Evolutionary conservation across 2,888 invertebrate species (phyloP), one percentile per base, ranked within the genome.

Genomic region (Hylaea fasciaria): DNA sequence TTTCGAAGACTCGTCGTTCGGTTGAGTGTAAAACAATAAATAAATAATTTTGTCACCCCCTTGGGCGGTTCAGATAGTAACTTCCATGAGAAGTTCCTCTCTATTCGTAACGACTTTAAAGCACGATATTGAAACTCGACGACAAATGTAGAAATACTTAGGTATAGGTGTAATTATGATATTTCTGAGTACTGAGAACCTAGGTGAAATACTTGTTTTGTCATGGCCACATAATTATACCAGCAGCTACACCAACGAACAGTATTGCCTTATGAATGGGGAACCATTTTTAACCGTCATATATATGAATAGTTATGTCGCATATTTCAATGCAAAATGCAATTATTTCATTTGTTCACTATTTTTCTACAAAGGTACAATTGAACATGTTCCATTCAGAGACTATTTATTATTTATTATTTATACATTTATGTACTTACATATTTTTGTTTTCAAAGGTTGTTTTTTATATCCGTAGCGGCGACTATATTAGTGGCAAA

Each of bases 141-240:
- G 35, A 29, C n/a, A 29, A 28, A 3, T 32, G 22, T 5, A 22
- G 22, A 22, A 54, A 40, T 48, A 14, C 48, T 55, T 14, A 28
- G 56, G 49, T 54, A 43, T 53, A 22, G 22, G 22, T 56, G 46
- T 52, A 58, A 57, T 53, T 57, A 55, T 52, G 22, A 22, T 44
- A 53, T 46, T 56, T 53, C 56, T 56, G 39, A 44, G 50, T 54
- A 45, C n/a, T 45, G 41, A 41, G 41, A 56, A 53, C 40, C 50
- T 55, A 51, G 40, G 55, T 58, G 47, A 63, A 61, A 55, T 58
- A 58, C 58, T 63, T 60, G 53, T 56, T 61, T 65, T 63, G 61
- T 64, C 76, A 74, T 59, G 71, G 66, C 59, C 72, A 65, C 62
- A 57, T 76, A 70, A 76, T 78, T 62, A 63, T 71, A 76, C 71